Evolutionary conservation across 2,888 invertebrate species (phyloP).

Genomic region (Tenthredo mesomela): DNA sequence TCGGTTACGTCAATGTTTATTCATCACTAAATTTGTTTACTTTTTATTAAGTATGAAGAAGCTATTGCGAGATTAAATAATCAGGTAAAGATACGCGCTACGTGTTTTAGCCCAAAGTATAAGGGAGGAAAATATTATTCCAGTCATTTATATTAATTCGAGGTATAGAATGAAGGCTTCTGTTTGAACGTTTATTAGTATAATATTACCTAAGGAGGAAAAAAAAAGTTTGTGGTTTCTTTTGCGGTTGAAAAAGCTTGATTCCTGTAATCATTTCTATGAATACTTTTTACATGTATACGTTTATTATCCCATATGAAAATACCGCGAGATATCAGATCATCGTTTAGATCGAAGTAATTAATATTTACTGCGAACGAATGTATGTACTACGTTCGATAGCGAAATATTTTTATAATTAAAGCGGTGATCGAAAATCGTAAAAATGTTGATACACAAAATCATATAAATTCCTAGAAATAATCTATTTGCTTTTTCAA

Average conservation of each 20-base stretch:
- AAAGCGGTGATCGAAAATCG: conserved; percentile 4
- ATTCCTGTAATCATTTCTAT: neutral
- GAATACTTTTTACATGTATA: neutral
- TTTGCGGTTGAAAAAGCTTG: neutral
- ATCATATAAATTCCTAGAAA: neutral
- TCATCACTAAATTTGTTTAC: neutral
- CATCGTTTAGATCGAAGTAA: neutral
- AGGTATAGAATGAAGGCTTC: neutral
- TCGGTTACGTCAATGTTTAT: conserved; percentile 6
- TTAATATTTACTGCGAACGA: neutral
- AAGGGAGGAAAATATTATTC: conserved; percentile 11
- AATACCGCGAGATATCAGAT: neutral
- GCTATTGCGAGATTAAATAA: neutral
- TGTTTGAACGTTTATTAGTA: conserved; percentile 1
- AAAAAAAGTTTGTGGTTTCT: neutral
- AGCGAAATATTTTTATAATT: neutral
- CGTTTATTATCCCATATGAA: neutral
- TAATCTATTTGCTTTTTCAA: neutral
- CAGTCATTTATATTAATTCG: conserved; percentile 7
- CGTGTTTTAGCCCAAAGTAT: neutral
- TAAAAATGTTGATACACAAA: neutral
- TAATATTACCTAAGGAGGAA: neutral
- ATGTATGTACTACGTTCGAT: neutral
- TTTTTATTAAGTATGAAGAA: neutral
- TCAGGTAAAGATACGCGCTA: neutral